A percentile compares a stretch with the other conserved stretches of the same genome.
Evolutionary conservation across 2,888 invertebrate genomes (phyloP).

Genomic region (Cepaea hortensis): DNA sequence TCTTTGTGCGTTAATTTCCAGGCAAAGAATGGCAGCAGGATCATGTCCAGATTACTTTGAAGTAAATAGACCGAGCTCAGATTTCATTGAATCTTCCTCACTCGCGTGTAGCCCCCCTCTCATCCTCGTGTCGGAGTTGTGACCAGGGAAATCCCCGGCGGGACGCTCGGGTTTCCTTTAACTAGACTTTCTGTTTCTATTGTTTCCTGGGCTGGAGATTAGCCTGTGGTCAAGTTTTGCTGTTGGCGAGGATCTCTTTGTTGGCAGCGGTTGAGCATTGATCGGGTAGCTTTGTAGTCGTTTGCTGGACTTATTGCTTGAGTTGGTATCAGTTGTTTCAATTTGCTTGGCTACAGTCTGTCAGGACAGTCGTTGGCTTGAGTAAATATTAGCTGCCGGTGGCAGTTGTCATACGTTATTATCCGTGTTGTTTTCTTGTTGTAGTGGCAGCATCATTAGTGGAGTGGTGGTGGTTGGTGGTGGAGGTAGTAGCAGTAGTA

Average conservation of each 20-base stretch:
- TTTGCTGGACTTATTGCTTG: too few species aligned
- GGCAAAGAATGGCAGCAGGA: neutral
- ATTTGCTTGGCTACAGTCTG: too few species aligned
- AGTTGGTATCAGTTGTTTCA: too few species aligned
- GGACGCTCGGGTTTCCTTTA: neutral
- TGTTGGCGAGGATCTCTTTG: neutral
- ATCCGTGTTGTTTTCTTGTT: too few species aligned
- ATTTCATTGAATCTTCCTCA: neutral
- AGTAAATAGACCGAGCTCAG: constrained; percentile 17
- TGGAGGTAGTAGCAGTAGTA: too few species aligned
- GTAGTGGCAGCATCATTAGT: too few species aligned
- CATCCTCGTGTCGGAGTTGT: neutral
- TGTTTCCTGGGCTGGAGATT: neutral
- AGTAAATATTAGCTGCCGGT: too few species aligned
- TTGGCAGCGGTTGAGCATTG: neutral
- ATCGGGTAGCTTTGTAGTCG: too few species aligned
- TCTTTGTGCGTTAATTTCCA: constrained; percentile 21
- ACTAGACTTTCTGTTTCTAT: neutral
- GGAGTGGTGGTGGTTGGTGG: too few species aligned
- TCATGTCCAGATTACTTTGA: constrained; percentile 19
- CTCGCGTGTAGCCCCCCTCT: neutral
- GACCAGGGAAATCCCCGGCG: neutral
- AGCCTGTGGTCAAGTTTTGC: neutral
- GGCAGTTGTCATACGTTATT: too few species aligned
- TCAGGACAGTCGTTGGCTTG: too few species aligned